Base-by-base conservation (phyloP, 2,797 vertebrate genomes). In the Mallotus villosus region DNA sequence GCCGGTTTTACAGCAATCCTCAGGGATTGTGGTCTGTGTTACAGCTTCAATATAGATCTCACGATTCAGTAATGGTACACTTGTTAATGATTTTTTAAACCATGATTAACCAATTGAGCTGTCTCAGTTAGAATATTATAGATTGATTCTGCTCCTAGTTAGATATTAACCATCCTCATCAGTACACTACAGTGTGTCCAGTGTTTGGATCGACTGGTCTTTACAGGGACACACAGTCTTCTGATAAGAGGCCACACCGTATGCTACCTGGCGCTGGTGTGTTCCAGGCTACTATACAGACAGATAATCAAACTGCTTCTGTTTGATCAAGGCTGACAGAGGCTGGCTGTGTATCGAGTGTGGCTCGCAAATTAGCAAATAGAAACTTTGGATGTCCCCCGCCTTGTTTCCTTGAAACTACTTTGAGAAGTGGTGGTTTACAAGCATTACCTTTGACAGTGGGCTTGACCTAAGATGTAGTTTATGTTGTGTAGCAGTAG, bases 1-100 rank as follows among this genome's bases (percentile, higher is more conserved):
- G 81, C 86, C 21, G 67, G 89, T 91, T 84, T 4, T 75, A 69
- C 86, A 51, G 61, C 84, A 90, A 88, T 87, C 63, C 72, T 88
- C 75, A 37, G 61, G 49, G 71, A 76, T 82, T 65, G 8, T 63
- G 8, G 7, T 34, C 73, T 21, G 19, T 77, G 24, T 82, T 64
- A 49, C 76, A 69, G 81, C 68, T 76, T 72, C 41, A 46, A 46
- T 46, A 46, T 46, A 11, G 41, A 46, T 46, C 41, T 12, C 14
- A 46, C 9, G 9, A 46, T 46, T 7, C 41, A 46, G 4, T 58
- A 22, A 58, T 21, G 55, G 22, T 22, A 58, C 55, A 21, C 29
- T 63, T 46, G 25, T 3, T 17, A 62, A 16, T 62, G 27, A n/a
- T 17, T 58, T 21, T 60, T 60, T 12, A n/a, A n/a, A n/a, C n/a